Percentiles rank a stretch among this genome's conserved stretches.
phyloP scores from a whole-genome alignment of 2,113 vertebrate genomes.

The Scalopus aquaticus region DNA sequence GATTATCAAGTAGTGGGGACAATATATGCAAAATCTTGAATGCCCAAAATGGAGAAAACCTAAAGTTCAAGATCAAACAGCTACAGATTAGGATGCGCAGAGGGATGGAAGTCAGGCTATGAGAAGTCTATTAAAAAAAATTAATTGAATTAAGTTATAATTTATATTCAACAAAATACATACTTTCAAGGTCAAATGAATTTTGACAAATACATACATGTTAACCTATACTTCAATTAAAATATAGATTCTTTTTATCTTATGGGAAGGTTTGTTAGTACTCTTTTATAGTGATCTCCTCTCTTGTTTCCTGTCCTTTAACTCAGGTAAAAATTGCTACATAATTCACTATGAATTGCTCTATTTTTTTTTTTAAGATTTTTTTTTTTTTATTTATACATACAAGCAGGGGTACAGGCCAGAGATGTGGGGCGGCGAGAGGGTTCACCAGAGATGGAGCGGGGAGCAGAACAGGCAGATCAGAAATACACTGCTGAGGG shows the following conservation, averaged over 20 bases:
- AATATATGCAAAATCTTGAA: background rate
- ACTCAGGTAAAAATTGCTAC: background rate
- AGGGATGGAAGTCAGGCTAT: background rate
- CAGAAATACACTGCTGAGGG: too few species aligned
- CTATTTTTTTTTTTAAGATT: too few species aligned
- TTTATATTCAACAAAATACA: constrained; percentile 1
- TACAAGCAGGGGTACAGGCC: too few species aligned
- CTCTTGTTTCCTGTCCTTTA: background rate
- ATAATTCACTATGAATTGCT: background rate
- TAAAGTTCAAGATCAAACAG: background rate
- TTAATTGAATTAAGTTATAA: background rate
- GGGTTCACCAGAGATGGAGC: too few species aligned
- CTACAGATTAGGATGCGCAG: background rate
- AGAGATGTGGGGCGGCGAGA: too few species aligned
- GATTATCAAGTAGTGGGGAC: background rate
- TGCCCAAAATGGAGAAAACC: background rate
- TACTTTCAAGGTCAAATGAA: background rate
- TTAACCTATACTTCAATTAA: background rate
- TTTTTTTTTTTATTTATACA: too few species aligned
- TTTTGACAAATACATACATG: background rate
- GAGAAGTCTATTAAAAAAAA: background rate
- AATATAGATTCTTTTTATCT: background rate
- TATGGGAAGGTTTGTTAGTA: background rate
- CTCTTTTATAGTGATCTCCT: background rate
- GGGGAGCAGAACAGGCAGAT: too few species aligned